Conservation (phyloP, 2,888 invertebrate species). For the Poecilobothrus nobilitatus region DNA sequence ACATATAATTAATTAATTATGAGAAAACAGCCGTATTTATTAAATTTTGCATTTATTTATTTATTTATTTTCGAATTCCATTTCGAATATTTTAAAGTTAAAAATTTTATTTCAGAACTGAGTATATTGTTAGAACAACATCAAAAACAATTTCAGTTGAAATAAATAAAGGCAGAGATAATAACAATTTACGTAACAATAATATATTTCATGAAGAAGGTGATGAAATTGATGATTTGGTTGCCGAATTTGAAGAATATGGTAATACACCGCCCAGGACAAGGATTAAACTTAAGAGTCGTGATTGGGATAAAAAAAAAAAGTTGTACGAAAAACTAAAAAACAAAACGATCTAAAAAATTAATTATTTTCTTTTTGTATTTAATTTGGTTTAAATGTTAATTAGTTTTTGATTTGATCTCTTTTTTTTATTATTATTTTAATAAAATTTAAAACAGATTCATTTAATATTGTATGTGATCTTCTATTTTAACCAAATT, state of each 20-base stretch:
- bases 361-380: neutral
- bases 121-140: slow-evolving; percentile 1
- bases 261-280: slow-evolving; percentile 73
- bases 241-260: slow-evolving; percentile 53
- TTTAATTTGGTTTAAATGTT: too few species aligned
- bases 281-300: slow-evolving; percentile 56
- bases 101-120: slow-evolving; percentile 6
- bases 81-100: neutral
- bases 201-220: slow-evolving; percentile 23
- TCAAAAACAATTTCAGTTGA: slow-evolving; percentile 4
- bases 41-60: neutral
- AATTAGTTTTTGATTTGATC: too few species aligned
- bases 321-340: slow-evolving; percentile 34
- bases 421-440: too few species aligned
- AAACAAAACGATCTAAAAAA: neutral
- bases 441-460: too few species aligned
- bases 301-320: slow-evolving; percentile 43
- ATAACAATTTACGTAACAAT: slow-evolving; percentile 1
- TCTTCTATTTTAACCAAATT: too few species aligned
- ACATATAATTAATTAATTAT: neutral
- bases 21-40: neutral
- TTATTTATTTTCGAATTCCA: neutral
- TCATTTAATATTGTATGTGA: too few species aligned
- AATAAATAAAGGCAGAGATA: neutral
- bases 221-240: slow-evolving; percentile 41